Conservation (phyloP, 2,797 vertebrate species). For the Chelon auratus region DNA sequence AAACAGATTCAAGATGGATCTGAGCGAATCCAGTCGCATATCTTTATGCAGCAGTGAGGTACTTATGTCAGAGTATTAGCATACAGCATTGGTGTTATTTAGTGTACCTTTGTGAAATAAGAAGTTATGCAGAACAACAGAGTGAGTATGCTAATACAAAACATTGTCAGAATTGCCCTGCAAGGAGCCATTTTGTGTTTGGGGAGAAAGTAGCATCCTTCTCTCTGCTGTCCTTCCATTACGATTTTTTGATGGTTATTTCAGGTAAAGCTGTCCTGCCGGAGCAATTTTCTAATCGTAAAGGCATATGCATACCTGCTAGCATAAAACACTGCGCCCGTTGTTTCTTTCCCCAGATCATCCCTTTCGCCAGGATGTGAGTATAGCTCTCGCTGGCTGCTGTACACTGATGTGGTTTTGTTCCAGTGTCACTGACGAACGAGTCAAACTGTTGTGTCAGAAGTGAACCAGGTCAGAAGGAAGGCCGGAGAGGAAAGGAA, state of each 20-base stretch:
- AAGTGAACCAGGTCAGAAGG: neutral
- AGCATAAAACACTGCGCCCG: too few relatives aligned
- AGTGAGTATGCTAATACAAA: constrained; percentile 29
- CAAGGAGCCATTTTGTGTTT: constrained; percentile 28
- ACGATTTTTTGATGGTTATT: neutral
- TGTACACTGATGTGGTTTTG: constrained; percentile 33
- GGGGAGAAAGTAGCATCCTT: neutral
- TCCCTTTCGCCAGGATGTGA: constrained; percentile 31
- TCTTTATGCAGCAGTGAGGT: too few relatives aligned
- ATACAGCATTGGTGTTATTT: constrained; percentile 1
- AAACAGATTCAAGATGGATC: neutral
- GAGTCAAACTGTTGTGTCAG: constrained; percentile 35
- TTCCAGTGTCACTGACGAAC: constrained; percentile 31
- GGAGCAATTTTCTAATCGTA: neutral
- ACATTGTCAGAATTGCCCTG: constrained; percentile 20
- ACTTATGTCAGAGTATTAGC: too few relatives aligned
- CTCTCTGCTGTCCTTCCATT: neutral
- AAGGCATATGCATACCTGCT: too few relatives aligned
- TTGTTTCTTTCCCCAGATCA: constrained; percentile 12
- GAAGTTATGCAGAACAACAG: constrained; percentile 30
- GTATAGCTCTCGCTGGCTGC: constrained; percentile 10
- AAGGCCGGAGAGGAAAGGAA: neutral
- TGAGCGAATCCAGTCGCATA: too few relatives aligned
- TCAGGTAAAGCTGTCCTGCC: neutral
- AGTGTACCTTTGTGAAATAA: too few relatives aligned